A percentile compares a stretch with the other conserved stretches of the same genome.
phyloP scores from a whole-genome alignment of 2,113 vertebrate species.

The Rattus rattus region DNA sequence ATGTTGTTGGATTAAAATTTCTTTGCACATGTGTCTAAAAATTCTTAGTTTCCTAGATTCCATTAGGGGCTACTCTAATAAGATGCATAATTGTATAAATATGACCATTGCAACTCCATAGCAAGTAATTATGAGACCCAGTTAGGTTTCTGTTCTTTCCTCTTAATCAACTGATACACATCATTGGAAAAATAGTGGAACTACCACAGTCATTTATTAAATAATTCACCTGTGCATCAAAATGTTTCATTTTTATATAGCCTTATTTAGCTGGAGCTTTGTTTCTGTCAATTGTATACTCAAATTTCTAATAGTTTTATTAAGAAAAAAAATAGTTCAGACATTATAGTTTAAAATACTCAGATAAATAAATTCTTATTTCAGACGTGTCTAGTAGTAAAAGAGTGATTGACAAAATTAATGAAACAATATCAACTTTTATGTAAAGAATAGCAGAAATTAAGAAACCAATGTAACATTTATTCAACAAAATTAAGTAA shows the following conservation, averaged over 20 bases:
- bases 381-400: not conserved
- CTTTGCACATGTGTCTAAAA: too few species aligned
- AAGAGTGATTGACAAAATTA: not conserved
- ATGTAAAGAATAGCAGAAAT: not conserved
- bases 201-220: too few species aligned
- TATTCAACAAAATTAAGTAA: not conserved
- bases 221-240: too few species aligned
- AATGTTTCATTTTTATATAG: not conserved
- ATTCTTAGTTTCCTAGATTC: too few species aligned
- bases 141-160: too few species aligned
- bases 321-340: not conserved
- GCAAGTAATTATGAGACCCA: too few species aligned
- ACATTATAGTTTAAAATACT: not conserved
- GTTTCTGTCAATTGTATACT: not conserved
- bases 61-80: too few species aligned
- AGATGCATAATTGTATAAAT: too few species aligned
- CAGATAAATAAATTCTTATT: not conserved
- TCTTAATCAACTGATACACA: too few species aligned
- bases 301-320: not conserved
- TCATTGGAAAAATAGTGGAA: too few species aligned
- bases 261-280: not conserved
- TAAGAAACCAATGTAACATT: not conserved
- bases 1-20: too few species aligned
- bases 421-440: not conserved
- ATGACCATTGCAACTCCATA: too few species aligned